Base-by-base conservation (phyloP, 2,888 invertebrate species). In the Carabus problematicus region DNA sequence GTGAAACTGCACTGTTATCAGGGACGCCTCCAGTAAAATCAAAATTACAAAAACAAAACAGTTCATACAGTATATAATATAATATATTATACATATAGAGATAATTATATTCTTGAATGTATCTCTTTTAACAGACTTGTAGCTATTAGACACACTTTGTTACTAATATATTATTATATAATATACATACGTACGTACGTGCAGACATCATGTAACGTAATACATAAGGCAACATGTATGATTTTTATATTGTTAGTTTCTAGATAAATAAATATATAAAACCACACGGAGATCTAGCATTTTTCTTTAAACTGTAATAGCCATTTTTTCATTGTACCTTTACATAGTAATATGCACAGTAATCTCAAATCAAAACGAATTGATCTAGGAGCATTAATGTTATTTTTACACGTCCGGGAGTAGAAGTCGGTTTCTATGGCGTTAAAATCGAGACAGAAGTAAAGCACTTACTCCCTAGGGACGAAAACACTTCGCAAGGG, bases 241-340 rank as follows among this genome's bases (percentile, higher is more conserved):
- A 78, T 79, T 80, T 80, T 80, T 80, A 79, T 80, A 80, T 77
- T 79, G 77, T 73, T 75, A 73, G 73, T 73, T 71, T 76, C 74
- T 79, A 80, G 79, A 77, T 77, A 78, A 78, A 78, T 78, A 79
- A 78, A 79, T 77, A 77, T 79, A 79, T 78, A 79, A 79, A 79
- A 77, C 42, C 59, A 14, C 39, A 8, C 11, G n/a, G 39, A 39
- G n/a, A 40, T 54, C 2, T 41, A 8, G 40, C n/a, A 11, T 42
- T 29, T 39, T 40, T 58, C 11, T 58, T 52, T 29, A 29, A 29
- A 2, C 2, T 29, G 6, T 6, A 29, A n/a, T n/a, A n/a, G n/a
- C n/a, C n/a, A n/a, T n/a, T n/a, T 18, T 39, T 39, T 58, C 58
- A 14, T 40, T 58, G 11, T 41, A n/a, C n/a, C n/a, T 14, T 40